Base-by-base conservation (phyloP, 2,797 vertebrate genomes). In the Alca torda region DNA sequence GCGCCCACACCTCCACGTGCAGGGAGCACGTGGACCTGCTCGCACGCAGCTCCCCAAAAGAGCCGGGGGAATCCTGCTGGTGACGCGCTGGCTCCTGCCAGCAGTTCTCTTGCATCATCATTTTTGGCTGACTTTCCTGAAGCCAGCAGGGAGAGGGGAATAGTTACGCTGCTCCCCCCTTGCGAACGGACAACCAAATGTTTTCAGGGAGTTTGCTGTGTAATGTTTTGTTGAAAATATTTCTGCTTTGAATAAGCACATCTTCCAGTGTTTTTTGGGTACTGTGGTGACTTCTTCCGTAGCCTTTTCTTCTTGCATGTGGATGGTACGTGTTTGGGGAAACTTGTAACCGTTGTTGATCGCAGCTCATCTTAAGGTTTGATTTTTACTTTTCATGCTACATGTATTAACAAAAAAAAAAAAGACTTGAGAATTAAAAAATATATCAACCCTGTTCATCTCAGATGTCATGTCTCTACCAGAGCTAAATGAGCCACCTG, bases 271-370 rank as follows among this genome's bases (percentile, higher is more conserved):
- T 90, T 64, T 67, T 89, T 94, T 88, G 95, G 89, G 94, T 96
- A 92, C 91, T 72, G 89, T 96, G 95, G 91, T 97, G 95, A 96
- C 84, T 95, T 93, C 82, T 95, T 94, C 81, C 1, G 37, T 96
- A 93, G 91, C 93, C 90, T 96, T 97, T 84, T 78, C 65, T 96
- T 91, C 96, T 96, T 97, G 97, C 97, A 97, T 97, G 97, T 95
- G 72, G 76, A 90, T 94, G 91, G 94, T 97, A 96, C 51, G 50
- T 96, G 89, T 96, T 95, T 96, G 95, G 94, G 82, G 82, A 94
- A 89, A 84, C 67, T 75, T 95, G 89, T 96, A 96, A 93, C 93
- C 0, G 13, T 94, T 93, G 84, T 89, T 76, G 87, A 91, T 72
- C 37, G 24, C 51, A 60, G 78, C 51, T 95, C 95, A 84, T 93